phyloP scores from a whole-genome alignment of 1,140 invertebrate species.

The Copidosoma floridanum region DNA sequence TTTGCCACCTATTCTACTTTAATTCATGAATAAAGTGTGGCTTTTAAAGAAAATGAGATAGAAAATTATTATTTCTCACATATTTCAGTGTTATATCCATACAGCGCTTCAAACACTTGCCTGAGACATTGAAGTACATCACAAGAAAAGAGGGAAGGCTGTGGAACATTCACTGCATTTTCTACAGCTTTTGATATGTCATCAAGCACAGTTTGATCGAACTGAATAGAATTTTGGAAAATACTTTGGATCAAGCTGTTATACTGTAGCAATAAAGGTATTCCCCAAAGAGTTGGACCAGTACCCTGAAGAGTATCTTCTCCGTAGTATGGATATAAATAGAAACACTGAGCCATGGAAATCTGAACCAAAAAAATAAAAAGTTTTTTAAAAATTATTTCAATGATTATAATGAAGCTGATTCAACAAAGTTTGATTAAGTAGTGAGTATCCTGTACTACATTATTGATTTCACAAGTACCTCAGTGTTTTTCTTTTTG shows the following conservation, averaged over 20 bases:
- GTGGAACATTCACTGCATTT: not conserved
- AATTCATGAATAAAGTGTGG: too few species aligned
- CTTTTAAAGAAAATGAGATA: too few species aligned
- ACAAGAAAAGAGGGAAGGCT: not conserved
- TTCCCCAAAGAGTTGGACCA: not conserved
- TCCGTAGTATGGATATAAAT: not conserved
- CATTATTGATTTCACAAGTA: not conserved
- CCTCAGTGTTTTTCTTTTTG: constrained; percentile 1
- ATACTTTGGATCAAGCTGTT: not conserved
- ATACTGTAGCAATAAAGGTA: not conserved
- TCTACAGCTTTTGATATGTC: not conserved
- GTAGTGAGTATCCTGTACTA: too few species aligned
- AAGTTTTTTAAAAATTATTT: too few species aligned
- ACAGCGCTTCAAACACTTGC: not conserved
- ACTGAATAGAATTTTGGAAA: not conserved
- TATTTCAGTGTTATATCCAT: too few species aligned
- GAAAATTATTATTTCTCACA: too few species aligned
- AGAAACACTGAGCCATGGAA: not conserved
- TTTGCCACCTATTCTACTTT: too few species aligned
- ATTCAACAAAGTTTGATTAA: too few species aligned
- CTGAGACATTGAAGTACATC: not conserved
- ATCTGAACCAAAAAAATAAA: not conserved
- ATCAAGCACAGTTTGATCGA: not conserved
- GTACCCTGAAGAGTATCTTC: not conserved
- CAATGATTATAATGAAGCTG: too few species aligned